Evolutionary conservation across 1,140 invertebrate species (phyloP), one percentile per base, ranked within the genome.

Genomic region (Diorhabda carinulata): DNA sequence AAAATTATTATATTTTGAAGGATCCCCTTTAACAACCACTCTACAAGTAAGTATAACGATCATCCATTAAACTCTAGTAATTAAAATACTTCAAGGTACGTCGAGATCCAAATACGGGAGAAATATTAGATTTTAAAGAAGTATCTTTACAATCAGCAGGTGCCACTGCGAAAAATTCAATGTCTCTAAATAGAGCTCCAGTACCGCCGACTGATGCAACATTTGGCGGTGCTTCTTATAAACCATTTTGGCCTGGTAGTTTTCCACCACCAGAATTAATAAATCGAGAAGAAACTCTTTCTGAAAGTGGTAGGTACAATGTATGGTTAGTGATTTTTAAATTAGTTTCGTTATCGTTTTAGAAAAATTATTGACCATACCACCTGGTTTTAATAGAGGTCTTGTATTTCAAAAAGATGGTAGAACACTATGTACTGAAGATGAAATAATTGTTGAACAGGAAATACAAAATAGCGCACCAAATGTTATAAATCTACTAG

Each of bases 201-300:
- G 85, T 83, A 3, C 82, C 87, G 56, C 81, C 86, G 57, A 80
- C 82, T 47, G 84, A 90, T 75, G 83, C 85, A 72, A 84, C 91
- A 5, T 83, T 85, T 76, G 92, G 92, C 4, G 91, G 86, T 78
- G 83, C 87, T 0, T 87, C 86, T 64, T 93, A 92, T 78, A 87
- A 86, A 79, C 91, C 91, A 43, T 94, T 94, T 80, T 91, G 89
- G 90, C 91, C 92, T 68, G 91, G 89, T 47, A 91, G 91, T 47
- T 89, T 92, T 75, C 87, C 90, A 58, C 86, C 90, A 76, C 86
- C 84, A 52, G 65, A 58, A 9, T 47, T 69, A 52, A 63, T 73
- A 61, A 10, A 3, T 6, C 7, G 10, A 10, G 60, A 61, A 8
- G 59, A 65, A 56, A 8, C 70, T 40, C 43, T 66, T 47, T 45